These are phyloP conservation scores for Nasua narica DNA, from an alignment of 2,797 vertebrate genomes.

Conservation along the genomic window DNA sequence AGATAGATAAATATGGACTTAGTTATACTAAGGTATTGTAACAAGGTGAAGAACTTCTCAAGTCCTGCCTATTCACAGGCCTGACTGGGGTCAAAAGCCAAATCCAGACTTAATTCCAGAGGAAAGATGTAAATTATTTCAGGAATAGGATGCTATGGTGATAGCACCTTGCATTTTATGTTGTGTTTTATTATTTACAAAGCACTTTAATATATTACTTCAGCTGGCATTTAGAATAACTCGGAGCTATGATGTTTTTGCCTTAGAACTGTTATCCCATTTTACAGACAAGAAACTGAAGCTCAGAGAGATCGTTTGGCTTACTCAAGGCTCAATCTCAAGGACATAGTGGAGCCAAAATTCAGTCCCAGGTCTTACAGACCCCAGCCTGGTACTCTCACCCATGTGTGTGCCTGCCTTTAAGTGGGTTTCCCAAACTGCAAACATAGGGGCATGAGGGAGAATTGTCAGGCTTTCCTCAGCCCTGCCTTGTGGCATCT, in stretches of 20 bases:
- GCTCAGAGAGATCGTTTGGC: not conserved
- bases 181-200: not conserved
- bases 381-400: not conserved
- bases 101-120: not conserved
- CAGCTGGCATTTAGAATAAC: not conserved
- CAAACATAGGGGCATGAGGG: not conserved
- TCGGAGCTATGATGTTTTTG: not conserved
- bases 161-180: not conserved
- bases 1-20: not conserved
- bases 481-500: not conserved
- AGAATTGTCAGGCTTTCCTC: not conserved
- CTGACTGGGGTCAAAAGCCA: not conserved
- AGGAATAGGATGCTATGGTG: not conserved
- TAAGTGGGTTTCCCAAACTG: not conserved
- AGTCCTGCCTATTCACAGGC: not conserved
- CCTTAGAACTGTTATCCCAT: not conserved
- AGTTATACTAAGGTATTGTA: not conserved
- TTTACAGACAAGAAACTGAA: not conserved
- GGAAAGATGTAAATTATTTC: not conserved
- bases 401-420: not conserved
- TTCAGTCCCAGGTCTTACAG: not conserved
- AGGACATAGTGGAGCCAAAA: not conserved
- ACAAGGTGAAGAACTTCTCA: not conserved
- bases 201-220: not conserved
- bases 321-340: not conserved